Percentiles rank a stretch among this genome's conserved stretches.
Conservation (phyloP, 2,113 vertebrate genomes). For the Arvicanthis niloticus region DNA sequence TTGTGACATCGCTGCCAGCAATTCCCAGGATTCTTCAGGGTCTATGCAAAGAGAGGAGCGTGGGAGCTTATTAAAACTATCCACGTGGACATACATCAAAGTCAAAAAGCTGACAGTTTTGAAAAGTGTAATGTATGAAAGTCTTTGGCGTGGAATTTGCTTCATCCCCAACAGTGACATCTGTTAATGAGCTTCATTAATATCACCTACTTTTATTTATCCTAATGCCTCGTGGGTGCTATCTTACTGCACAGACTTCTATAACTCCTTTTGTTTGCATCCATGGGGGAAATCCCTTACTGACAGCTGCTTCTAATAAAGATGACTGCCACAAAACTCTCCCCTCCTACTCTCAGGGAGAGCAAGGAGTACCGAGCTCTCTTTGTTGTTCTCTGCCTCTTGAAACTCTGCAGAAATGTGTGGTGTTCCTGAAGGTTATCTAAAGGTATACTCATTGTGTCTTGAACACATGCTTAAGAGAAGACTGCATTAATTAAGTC, state of each 20-base stretch:
- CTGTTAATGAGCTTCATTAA: constrained; percentile 74
- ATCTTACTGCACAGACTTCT: constrained; percentile 63
- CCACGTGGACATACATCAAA: constrained; percentile 73
- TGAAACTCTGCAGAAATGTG: constrained; percentile 63
- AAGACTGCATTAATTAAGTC: constrained; percentile 76
- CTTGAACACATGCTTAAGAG: constrained; percentile 72
- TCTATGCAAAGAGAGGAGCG: constrained; percentile 59
- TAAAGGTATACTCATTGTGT: constrained; percentile 62
- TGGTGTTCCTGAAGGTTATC: constrained; percentile 70
- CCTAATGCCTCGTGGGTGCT: constrained; percentile 47
- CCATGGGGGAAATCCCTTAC: neutral
- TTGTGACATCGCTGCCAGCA: constrained; percentile 49
- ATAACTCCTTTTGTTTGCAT: constrained; percentile 51
- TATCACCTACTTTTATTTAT: constrained; percentile 75
- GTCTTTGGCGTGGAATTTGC: constrained; percentile 27
- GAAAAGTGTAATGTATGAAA: constrained; percentile 68
- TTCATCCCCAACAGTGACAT: constrained; percentile 65
- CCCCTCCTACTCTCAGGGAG: constrained; percentile 37
- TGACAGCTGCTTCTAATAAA: constrained; percentile 64
- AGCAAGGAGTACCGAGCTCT: constrained; percentile 16
- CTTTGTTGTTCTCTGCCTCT: constrained; percentile 53
- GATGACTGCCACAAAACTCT: constrained; percentile 46
- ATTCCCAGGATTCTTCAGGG: constrained; percentile 41
- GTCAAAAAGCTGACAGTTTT: constrained; percentile 73
- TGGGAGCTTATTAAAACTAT: constrained; percentile 73